Evolutionary conservation across 1,140 invertebrate species (phyloP).

Genomic region (Penaeus indicus): DNA sequence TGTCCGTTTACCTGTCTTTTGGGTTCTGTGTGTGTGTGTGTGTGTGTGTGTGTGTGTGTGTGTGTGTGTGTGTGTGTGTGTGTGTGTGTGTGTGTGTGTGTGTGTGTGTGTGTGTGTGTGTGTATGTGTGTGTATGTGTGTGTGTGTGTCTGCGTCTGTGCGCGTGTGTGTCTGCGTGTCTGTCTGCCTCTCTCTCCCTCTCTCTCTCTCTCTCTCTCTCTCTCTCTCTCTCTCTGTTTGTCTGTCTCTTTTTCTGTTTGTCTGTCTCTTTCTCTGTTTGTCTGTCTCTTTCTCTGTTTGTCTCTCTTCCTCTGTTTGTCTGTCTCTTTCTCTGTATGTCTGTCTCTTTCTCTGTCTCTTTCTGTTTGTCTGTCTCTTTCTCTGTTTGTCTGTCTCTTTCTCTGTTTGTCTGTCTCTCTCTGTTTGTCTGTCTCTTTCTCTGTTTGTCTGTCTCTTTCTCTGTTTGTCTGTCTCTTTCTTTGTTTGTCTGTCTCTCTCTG

Average conservation of each 20-base stretch:
- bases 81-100: no score
- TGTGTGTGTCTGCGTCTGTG: no score
- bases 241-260: not conserved
- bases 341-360: not conserved
- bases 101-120: no score
- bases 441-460: not conserved
- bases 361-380: not conserved
- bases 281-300: not conserved
- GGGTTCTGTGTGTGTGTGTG: no score
- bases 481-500: not conserved
- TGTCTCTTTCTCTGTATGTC: not conserved
- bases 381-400: slow-evolving; percentile 4
- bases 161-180: no score
- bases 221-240: slow-evolving; percentile 15
- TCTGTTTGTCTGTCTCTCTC: slow-evolving; percentile 7
- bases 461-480: not conserved
- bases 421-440: not conserved
- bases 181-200: not conserved
- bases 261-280: not conserved
- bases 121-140: no score
- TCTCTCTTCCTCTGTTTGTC: not conserved
- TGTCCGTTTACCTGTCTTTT: no score
- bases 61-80: no score
- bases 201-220: not conserved
- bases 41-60: no score